Conservation (phyloP, 2,797 vertebrate species). For the Bradypus variegatus region DNA sequence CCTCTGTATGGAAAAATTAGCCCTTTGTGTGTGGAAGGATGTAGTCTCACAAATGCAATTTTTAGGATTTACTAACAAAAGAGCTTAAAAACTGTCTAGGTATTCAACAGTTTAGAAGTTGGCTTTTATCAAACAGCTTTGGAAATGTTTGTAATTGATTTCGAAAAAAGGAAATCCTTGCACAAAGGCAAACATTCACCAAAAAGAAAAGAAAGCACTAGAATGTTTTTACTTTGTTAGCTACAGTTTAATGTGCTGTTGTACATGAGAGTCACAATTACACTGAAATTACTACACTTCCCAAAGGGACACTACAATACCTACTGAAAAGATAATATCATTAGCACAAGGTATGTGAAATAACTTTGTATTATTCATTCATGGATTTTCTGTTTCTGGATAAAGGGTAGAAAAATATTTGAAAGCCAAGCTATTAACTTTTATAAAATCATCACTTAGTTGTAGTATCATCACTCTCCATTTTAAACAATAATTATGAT, state of each 20-base stretch:
- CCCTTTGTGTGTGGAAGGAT: background rate
- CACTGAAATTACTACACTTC: background rate
- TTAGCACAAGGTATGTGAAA: background rate
- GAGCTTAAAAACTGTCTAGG: too few species aligned
- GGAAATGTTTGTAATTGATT: too few species aligned
- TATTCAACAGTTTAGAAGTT: too few species aligned
- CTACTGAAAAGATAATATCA: background rate
- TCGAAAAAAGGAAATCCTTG: too few species aligned
- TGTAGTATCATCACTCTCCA: too few species aligned
- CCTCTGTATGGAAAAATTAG: background rate
- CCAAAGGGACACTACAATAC: background rate
- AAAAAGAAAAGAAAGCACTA: too few species aligned
- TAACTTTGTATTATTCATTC: background rate
- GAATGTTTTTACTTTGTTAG: too few species aligned
- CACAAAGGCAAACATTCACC: too few species aligned
- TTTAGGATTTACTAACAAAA: too few species aligned
- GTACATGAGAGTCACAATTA: background rate
- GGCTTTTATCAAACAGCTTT: too few species aligned
- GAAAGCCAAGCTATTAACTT: background rate
- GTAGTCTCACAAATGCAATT: too few species aligned
- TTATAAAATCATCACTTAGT: constrained; percentile 7
- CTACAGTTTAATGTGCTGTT: background rate
- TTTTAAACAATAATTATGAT: too few species aligned
- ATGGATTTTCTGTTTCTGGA: constrained; percentile 9
- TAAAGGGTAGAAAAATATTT: constrained; percentile 18